phyloP scores from a whole-genome alignment of 2,113 vertebrate genomes.

The Athene cunicularia region DNA sequence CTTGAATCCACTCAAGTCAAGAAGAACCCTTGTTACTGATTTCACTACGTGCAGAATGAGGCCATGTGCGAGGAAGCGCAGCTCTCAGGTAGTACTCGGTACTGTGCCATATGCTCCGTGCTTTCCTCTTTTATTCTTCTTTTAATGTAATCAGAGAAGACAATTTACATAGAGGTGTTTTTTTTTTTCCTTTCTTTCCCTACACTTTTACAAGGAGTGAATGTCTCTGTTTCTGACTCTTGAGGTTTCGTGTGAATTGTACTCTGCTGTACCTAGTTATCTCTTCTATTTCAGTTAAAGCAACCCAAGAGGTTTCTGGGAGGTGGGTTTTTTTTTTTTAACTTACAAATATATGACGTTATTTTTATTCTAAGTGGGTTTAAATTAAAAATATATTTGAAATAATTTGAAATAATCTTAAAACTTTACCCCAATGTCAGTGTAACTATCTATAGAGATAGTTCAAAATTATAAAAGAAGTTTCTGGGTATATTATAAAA shows the following conservation, averaged over 20 bases:
- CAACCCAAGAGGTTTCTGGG: neutral
- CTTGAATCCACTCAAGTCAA: conserved; percentile 47
- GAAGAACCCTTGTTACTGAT: conserved; percentile 48
- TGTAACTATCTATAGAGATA: neutral
- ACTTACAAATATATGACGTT: neutral
- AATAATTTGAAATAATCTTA: neutral
- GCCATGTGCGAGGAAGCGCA: neutral
- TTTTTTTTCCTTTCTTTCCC: neutral
- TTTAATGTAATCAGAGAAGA: neutral
- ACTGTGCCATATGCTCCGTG: neutral
- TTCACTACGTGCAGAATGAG: conserved; percentile 37
- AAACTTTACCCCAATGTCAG: neutral
- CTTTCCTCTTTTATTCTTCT: neutral
- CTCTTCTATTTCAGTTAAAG: neutral
- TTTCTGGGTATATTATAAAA: neutral
- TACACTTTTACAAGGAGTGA: neutral
- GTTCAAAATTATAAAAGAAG: neutral
- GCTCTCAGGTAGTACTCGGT: neutral
- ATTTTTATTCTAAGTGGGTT: neutral
- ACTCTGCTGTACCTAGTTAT: neutral
- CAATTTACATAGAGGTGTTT: neutral
- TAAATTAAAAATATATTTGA: neutral
- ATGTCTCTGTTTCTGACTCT: neutral
- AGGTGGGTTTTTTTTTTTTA: neutral
- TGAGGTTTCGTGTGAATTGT: neutral